phyloP scores from a whole-genome alignment of 2,888 invertebrate species.

The Anoplius nigerrimus region DNA sequence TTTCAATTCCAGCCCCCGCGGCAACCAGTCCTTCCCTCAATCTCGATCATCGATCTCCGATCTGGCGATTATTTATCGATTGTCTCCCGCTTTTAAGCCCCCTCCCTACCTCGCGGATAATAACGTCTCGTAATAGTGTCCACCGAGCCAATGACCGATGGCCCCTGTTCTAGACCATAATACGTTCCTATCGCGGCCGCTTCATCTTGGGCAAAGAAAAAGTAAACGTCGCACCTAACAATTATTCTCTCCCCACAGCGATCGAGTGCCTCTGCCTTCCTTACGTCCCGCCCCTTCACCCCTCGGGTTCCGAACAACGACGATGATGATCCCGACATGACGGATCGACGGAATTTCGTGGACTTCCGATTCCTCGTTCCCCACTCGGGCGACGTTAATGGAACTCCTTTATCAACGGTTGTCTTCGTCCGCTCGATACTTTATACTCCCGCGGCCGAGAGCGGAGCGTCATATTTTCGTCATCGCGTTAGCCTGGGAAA shows the following conservation, averaged over 20 bases:
- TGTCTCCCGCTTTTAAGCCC: no score
- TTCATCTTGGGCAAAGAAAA: not conserved
- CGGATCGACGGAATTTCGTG: not conserved
- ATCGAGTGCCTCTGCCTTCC: no score
- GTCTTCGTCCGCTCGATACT: conserved; percentile 49
- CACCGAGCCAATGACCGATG: no score
- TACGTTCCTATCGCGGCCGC: not conserved
- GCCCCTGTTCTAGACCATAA: no score
- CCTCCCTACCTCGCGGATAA: no score
- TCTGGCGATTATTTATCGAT: not conserved
- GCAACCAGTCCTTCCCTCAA: not conserved
- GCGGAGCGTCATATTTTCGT: conserved; percentile 36
- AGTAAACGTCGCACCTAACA: not conserved
- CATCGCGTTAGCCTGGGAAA: conserved; percentile 19
- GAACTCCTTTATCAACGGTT: conserved; percentile 45
- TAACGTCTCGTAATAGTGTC: no score
- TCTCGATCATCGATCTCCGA: not conserved
- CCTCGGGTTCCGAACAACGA: no score
- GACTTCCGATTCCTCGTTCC: not conserved
- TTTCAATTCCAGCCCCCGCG: no score
- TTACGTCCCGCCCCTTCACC: no score
- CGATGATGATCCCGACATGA: no score
- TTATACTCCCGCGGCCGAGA: conserved; percentile 45
- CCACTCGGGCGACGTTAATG: conserved; percentile 32
- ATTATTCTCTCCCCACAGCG: not conserved